Conservation (phyloP, 2,888 invertebrate genomes). For the Tryphoninae sp. region DNA sequence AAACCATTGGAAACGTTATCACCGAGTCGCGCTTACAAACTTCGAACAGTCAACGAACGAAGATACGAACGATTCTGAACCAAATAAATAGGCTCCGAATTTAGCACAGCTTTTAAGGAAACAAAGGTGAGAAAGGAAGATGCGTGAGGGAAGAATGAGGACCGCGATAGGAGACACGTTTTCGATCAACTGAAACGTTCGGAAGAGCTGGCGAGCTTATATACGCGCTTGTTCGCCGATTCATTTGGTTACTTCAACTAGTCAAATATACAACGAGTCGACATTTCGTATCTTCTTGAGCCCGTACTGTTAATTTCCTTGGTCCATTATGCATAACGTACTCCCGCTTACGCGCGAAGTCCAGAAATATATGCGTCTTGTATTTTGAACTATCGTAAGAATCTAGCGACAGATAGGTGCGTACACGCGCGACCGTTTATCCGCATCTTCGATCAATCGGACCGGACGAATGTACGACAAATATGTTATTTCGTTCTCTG, state of each 20-base stretch:
- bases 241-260: slow-evolving; percentile 33
- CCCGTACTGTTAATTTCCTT: slow-evolving; percentile 25
- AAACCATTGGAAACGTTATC: neutral
- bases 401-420: too few species aligned
- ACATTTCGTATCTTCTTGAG: neutral
- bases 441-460: too few species aligned
- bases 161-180: slow-evolving; percentile 41
- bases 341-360: neutral
- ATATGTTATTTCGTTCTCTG: too few species aligned
- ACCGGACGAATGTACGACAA: too few species aligned
- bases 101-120: neutral
- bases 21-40: neutral
- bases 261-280: slow-evolving; percentile 32
- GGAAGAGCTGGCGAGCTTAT: slow-evolving; percentile 47
- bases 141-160: slow-evolving; percentile 9
- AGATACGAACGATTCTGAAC: neutral
- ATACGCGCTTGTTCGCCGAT: slow-evolving; percentile 54
- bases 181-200: slow-evolving; percentile 60
- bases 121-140: neutral
- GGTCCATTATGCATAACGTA: slow-evolving; percentile 49
- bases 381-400: too few species aligned
- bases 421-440: too few species aligned
- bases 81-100: neutral
- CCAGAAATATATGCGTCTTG: too few species aligned
- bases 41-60: neutral